Base-by-base conservation (phyloP, 2,888 invertebrate species). In the Lasiommata megera region DNA sequence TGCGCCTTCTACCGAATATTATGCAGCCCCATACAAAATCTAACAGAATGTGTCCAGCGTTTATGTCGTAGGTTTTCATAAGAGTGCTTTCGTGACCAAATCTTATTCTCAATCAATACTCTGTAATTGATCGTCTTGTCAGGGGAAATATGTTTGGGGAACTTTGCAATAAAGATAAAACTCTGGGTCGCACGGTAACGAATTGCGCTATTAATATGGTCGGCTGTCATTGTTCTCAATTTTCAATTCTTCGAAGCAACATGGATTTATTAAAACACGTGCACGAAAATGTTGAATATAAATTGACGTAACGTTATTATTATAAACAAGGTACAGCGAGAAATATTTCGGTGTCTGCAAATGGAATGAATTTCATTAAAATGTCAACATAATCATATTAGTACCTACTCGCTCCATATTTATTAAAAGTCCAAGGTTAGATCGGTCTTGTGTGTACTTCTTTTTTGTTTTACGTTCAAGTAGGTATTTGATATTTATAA, bases 171-270 rank as follows among this genome's bases (percentile, higher is more conserved):
- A 60, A 58, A 60, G 58, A 62, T 63, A 62, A 59, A 58, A 52
- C 44, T 43, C 38, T 52, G 43, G 60, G 52, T 58, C 47, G 47
- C 38, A 60, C 36, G 48, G 38, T 51, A 56, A 53, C 40, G 41
- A 40, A 56, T 58, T 61, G 46, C 17, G 52, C 52, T 62, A 63
- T 63, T 60, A 60, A 60, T 63, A 63, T 59, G 55, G 41, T 51
- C 52, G 53, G 36, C 40, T 50, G 53, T 59, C 56, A 59, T 60
- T 60, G 48, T 62, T 54, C 54, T 31, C 53, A 53, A 61, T 36
- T 53, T 57, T 55, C 52, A 48, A 44, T 56, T 54, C 43, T 29
- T 36, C 31, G 37, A 29, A 55, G 44, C 38, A 18, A 47, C 40
- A 31, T 50, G 41, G 12, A 43, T 9, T 23, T 31, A n/a, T n/a